Evolutionary conservation across 2,888 invertebrate species (phyloP).

Genomic region (Thyatira batis): DNA sequence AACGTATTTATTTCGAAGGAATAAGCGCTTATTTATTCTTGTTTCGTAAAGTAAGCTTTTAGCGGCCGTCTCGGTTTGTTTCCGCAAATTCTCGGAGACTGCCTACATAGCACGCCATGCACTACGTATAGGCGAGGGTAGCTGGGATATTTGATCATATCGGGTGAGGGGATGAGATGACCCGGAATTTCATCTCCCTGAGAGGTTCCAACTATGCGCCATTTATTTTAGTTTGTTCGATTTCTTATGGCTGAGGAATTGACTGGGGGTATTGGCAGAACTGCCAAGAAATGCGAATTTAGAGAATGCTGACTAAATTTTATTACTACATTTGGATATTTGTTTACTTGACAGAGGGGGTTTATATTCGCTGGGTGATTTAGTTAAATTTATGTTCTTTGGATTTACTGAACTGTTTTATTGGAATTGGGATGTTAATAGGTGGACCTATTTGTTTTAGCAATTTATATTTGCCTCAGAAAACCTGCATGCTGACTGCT

Average conservation of each 20-base stretch:
- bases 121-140: slow-evolving; percentile 29
- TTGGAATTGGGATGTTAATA: too few species aligned
- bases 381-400: not conserved
- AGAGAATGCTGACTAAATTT: slow-evolving; percentile 22
- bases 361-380: not conserved
- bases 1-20: slow-evolving; percentile 11
- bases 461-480: too few species aligned
- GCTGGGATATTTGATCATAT: slow-evolving; percentile 63
- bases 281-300: slow-evolving; percentile 35
- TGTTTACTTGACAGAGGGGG: slow-evolving; percentile 4
- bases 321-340: slow-evolving; percentile 3
- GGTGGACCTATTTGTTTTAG: too few species aligned
- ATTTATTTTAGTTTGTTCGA: slow-evolving; percentile 73
- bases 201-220: slow-evolving; percentile 68
- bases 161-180: slow-evolving; percentile 50
- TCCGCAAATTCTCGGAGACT: slow-evolving; percentile 20
- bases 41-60: slow-evolving; percentile 8
- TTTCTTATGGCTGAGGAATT: slow-evolving; percentile 62
- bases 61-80: slow-evolving; percentile 19
- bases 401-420: not conserved
- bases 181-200: slow-evolving; percentile 71
- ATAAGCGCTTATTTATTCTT: slow-evolving; percentile 8
- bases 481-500: too few species aligned
- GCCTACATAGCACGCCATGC: slow-evolving; percentile 23
- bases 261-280: slow-evolving; percentile 50